A percentile compares a stretch with the other conserved stretches of the same genome.
Evolutionary conservation across 2,888 invertebrate species (phyloP).

Genomic region (Zelleria hepariella): DNA sequence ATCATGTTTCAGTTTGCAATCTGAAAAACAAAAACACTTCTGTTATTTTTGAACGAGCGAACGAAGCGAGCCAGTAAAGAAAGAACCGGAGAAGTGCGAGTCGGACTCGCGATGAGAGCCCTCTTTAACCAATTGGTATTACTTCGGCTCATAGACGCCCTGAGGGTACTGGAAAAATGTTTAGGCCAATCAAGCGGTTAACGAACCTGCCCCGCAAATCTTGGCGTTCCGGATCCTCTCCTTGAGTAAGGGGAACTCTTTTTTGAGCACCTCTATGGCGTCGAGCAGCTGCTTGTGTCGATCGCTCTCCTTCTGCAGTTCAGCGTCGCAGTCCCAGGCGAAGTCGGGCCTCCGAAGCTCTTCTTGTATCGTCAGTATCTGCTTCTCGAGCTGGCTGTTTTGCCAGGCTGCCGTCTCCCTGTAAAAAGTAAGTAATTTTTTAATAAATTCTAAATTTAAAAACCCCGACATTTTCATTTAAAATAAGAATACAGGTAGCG

Average conservation of each 20-base stretch:
- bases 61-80: too few relatives aligned
- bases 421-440: not conserved
- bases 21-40: slow-evolving; percentile 30
- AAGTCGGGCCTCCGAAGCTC: slow-evolving; percentile 54
- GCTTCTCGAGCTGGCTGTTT: slow-evolving; percentile 60
- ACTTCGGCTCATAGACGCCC: too few relatives aligned
- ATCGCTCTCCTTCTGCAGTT: slow-evolving; percentile 45
- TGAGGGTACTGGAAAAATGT: too few relatives aligned
- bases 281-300: slow-evolving; percentile 53
- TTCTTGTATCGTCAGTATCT: slow-evolving; percentile 55
- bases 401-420: slow-evolving; percentile 62
- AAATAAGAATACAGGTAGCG: too few relatives aligned
- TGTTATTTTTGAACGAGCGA: not conserved
- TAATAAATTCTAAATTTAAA: too few relatives aligned
- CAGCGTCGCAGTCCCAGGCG: slow-evolving; percentile 54
- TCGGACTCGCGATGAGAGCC: too few relatives aligned
- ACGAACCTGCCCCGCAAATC: slow-evolving; percentile 55
- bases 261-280: slow-evolving; percentile 45
- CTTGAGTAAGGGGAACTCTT: slow-evolving; percentile 49
- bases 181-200: too few relatives aligned
- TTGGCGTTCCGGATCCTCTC: slow-evolving; percentile 62
- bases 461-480: too few relatives aligned
- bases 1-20: slow-evolving; percentile 65
- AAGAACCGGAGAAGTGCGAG: too few relatives aligned
- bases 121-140: too few relatives aligned